phyloP scores from a whole-genome alignment of 2,888 invertebrate species.

The Drosophila meridionalis region DNA sequence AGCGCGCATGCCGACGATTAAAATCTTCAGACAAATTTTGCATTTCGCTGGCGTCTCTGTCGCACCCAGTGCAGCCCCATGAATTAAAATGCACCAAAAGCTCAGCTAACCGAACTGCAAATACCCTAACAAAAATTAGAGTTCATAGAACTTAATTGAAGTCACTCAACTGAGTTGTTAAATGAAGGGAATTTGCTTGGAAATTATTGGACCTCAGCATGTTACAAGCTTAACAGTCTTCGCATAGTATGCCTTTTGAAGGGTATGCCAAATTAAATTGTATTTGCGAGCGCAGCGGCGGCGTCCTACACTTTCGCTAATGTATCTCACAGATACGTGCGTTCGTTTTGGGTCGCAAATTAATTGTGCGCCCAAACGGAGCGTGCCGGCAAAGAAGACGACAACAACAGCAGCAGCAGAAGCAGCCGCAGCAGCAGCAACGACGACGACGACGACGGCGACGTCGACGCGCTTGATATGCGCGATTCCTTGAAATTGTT shows the following conservation, averaged over 20 bases:
- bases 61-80: conserved; percentile 65
- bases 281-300: conserved; percentile 57
- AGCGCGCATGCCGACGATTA: conserved; percentile 79
- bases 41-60: conserved; percentile 75
- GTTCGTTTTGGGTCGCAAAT: conserved; percentile 80
- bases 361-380: conserved; percentile 84
- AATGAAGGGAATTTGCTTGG: not conserved
- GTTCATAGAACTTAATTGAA: not conserved
- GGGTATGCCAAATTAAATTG: conserved; percentile 77
- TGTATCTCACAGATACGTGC: conserved; percentile 78
- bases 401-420: conserved; percentile 8
- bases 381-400: conserved; percentile 76
- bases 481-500: conserved; percentile 84
- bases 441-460: conserved; percentile 43
- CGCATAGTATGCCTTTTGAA: conserved; percentile 4
- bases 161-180: not conserved
- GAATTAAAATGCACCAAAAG: conserved; percentile 71
- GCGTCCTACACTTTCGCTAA: conserved; percentile 77
- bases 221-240: not conserved
- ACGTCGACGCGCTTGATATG: conserved; percentile 84
- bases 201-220: too few species aligned
- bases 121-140: conserved; percentile 25
- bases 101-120: conserved; percentile 16
- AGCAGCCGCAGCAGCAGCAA: conserved; percentile 1
- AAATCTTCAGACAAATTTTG: conserved; percentile 84